Percentiles rank a stretch among this genome's conserved stretches.
Evolutionary conservation across 2,113 vertebrate species (phyloP).

Genomic region (Gnathonemus longibarbis): DNA sequence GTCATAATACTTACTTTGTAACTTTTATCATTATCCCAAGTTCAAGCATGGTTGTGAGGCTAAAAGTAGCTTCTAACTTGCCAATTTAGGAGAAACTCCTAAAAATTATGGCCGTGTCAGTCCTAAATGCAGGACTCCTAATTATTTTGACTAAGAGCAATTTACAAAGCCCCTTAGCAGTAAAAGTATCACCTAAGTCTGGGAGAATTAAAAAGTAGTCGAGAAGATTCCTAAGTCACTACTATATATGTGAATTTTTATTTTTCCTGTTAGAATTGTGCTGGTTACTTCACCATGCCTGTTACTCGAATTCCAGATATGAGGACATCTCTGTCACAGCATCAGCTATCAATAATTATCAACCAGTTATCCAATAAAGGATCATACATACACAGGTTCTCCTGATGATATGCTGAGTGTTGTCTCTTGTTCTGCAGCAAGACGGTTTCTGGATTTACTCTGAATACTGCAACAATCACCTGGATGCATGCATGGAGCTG

Average conservation of each 20-base stretch:
- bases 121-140: no score
- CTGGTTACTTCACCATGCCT: neutral
- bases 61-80: no score
- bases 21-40: no score
- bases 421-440: conserved; percentile 59
- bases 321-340: neutral
- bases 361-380: neutral
- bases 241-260: neutral
- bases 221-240: no score
- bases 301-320: neutral
- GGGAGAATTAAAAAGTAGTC: no score
- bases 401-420: neutral
- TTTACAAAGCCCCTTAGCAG: no score
- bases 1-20: no score
- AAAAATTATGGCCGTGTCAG: no score
- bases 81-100: no score
- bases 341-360: neutral
- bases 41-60: no score
- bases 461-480: conserved; percentile 83
- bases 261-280: neutral
- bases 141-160: no score
- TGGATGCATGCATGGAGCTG: conserved; percentile 83
- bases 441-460: conserved; percentile 89
- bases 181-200: no score
- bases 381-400: neutral